Conservation (phyloP, 2,888 invertebrate genomes). For the Trileptium ribeirensis region DNA sequence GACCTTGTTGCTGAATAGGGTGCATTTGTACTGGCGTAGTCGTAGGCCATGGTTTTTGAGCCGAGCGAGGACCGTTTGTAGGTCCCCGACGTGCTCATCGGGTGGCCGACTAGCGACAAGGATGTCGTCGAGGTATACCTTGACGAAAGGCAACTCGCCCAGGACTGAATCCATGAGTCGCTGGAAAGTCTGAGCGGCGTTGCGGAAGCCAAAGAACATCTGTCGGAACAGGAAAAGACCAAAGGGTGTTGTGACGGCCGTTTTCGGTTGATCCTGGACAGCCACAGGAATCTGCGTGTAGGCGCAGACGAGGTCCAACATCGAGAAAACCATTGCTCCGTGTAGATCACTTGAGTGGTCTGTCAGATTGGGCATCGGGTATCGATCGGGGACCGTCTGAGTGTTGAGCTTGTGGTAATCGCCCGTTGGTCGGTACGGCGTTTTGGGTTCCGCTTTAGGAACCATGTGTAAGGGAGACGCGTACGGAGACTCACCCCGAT, state of each 20-base stretch:
- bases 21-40: background rate
- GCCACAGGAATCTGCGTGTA: background rate
- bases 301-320: background rate
- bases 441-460: background rate
- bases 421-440: background rate
- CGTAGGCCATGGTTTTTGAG: no score
- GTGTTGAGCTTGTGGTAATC: background rate
- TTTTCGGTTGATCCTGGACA: background rate
- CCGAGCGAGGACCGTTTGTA: no score
- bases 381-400: background rate
- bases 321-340: background rate
- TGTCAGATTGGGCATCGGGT: background rate
- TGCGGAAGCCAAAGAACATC: background rate
- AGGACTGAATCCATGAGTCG: background rate
- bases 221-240: background rate
- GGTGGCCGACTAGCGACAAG: background rate
- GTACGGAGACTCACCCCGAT: background rate
- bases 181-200: background rate
- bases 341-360: background rate
- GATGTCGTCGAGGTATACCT: background rate
- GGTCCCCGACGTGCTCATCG: background rate
- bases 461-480: slow-evolving; percentile 4
- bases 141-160: background rate
- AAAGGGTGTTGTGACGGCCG: background rate
- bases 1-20: background rate